Evolutionary conservation across 2,113 vertebrate genomes (phyloP).

Genomic region (Ranitomeya variabilis): DNA sequence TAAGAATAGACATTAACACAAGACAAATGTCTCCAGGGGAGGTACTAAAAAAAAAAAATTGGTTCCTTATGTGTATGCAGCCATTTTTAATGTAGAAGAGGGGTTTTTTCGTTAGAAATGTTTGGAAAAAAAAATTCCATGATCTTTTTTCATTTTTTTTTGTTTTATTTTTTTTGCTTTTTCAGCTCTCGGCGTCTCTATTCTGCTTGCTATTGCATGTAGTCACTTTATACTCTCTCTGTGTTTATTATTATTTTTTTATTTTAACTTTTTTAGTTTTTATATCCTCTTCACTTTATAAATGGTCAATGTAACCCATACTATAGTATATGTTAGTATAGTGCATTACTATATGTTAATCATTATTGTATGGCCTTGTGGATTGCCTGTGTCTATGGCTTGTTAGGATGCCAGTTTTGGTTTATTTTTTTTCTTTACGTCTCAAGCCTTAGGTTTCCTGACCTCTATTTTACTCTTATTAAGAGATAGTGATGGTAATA

Average conservation of each 20-base stretch:
- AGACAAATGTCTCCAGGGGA: constrained; percentile 71
- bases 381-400: constrained; percentile 70
- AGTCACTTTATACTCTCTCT: constrained; percentile 87
- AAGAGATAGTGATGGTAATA: constrained; percentile 74
- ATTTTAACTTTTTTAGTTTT: constrained; percentile 69
- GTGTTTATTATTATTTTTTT: constrained; percentile 70
- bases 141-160: constrained; percentile 23
- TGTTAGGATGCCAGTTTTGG: constrained; percentile 65
- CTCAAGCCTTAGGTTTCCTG: constrained; percentile 65
- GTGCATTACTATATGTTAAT: constrained; percentile 72
- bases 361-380: constrained; percentile 67
- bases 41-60: constrained; percentile 68
- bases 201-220: constrained; percentile 83
- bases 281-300: constrained; percentile 78
- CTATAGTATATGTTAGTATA: constrained; percentile 73
- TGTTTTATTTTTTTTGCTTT: constrained; percentile 28
- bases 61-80: constrained; percentile 74
- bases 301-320: constrained; percentile 73
- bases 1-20: constrained; percentile 76
- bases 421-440: neutral
- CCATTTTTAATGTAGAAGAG: constrained; percentile 83
- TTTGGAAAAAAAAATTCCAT: constrained; percentile 59
- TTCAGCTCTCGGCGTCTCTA: constrained; percentile 75
- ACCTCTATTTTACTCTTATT: constrained; percentile 64
- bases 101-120: constrained; percentile 67